Conservation (phyloP, 2,797 vertebrate species). For the Characodon lateralis region DNA sequence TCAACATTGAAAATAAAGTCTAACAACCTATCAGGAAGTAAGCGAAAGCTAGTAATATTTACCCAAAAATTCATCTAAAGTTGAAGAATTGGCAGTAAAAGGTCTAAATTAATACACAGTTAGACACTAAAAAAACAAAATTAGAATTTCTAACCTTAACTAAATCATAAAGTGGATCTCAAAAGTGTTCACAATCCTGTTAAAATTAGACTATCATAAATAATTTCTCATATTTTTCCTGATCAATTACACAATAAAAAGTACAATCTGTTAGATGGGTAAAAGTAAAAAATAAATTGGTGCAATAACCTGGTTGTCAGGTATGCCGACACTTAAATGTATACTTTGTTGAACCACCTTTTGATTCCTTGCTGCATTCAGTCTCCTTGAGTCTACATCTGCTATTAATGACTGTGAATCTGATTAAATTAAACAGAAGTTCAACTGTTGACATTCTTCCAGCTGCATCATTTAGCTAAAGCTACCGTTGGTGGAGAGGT, state of each 20-base stretch:
- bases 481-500: not conserved
- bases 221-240: not conserved
- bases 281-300: too few species aligned
- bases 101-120: not conserved
- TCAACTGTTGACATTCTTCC: not conserved
- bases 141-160: not conserved
- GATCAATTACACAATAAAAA: too few species aligned
- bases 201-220: not conserved
- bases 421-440: not conserved
- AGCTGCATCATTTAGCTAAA: not conserved
- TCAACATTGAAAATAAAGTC: conserved; percentile 13
- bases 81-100: not conserved
- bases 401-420: too few species aligned
- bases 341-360: not conserved
- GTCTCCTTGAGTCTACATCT: too few species aligned
- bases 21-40: conserved; percentile 11
- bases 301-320: not conserved
- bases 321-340: too few species aligned
- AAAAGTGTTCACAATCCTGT: not conserved
- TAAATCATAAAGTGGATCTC: not conserved
- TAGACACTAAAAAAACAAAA: not conserved
- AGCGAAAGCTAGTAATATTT: not conserved
- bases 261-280: too few species aligned
- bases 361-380: too few species aligned
- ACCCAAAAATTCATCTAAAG: not conserved